Evolutionary conservation across 2,113 vertebrate species (phyloP).

Genomic region (Calonectris borealis): DNA sequence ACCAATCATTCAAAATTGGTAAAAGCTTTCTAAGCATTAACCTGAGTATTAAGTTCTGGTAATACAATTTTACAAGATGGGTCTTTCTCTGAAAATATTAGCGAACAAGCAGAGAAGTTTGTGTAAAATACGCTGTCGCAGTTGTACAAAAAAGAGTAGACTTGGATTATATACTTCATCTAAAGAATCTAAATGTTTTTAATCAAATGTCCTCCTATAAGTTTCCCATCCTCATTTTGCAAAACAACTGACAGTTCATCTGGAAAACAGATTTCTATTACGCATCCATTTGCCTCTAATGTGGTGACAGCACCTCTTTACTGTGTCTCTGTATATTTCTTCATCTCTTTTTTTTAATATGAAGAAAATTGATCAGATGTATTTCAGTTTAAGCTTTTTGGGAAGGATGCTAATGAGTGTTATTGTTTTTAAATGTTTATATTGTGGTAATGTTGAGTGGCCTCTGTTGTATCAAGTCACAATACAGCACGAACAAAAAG

Average conservation of each 20-base stretch:
- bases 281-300: constrained; percentile 4
- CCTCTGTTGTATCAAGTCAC: not conserved
- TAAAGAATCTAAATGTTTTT: not conserved
- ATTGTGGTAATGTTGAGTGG: not conserved
- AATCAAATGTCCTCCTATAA: not conserved
- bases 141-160: not conserved
- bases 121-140: not conserved
- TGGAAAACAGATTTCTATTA: constrained; percentile 43
- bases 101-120: not conserved
- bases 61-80: not conserved
- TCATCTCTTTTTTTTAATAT: not conserved
- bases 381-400: constrained; percentile 19
- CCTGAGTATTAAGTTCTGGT: not conserved
- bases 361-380: constrained; percentile 1
- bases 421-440: not conserved
- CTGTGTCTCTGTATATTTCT: not conserved
- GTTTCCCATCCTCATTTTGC: constrained; percentile 19
- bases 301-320: constrained; percentile 24
- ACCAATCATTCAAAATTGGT: not conserved
- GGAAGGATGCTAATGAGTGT: not conserved
- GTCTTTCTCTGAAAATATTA: not conserved
- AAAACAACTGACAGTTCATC: constrained; percentile 18
- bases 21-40: not conserved
- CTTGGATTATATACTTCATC: not conserved
- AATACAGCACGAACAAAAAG: not conserved